A percentile compares a stretch with the other conserved stretches of the same genome.
These are phyloP conservation scores for Drosophila santomea DNA, from an alignment of 1,140 invertebrate species.

Conservation along the genomic window DNA sequence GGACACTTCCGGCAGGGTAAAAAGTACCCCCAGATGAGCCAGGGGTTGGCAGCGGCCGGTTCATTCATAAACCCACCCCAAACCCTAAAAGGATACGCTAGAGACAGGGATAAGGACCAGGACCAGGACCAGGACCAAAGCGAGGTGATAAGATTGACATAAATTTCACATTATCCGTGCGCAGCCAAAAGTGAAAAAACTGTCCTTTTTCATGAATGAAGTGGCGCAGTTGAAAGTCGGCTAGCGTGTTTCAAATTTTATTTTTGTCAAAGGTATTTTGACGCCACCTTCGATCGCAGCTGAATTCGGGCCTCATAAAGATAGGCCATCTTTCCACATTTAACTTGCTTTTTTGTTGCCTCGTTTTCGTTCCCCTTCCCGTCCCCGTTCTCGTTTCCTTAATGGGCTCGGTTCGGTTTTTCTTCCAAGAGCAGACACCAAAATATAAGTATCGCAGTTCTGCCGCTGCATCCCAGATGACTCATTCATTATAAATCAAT, in stretches of 20 bases:
- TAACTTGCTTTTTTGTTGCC: conserved; percentile 37
- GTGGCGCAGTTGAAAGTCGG: conserved; percentile 26
- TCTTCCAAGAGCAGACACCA: conserved; percentile 11
- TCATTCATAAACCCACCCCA: conserved; percentile 68
- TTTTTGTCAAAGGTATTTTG: conserved; percentile 70
- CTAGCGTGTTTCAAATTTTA: conserved; percentile 23
- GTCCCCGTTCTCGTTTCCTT: conserved; percentile 32
- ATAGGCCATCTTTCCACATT: conserved; percentile 79
- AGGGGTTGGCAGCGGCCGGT: conserved; percentile 42
- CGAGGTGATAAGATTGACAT: conserved; percentile 78
- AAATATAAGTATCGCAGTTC: conserved; percentile 44
- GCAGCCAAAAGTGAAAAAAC: conserved; percentile 2
- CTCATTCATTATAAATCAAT: conserved; percentile 80
- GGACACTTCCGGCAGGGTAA: conserved; percentile 48
- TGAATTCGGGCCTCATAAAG: conserved; percentile 72
- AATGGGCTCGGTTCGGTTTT: conserved; percentile 43
- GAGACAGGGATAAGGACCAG: conserved; percentile 7
- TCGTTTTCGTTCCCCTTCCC: conserved; percentile 14
- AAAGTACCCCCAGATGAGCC: conserved; percentile 33
- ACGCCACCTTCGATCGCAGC: conserved; percentile 70
- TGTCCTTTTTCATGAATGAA: conserved; percentile 72
- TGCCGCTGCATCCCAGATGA: conserved; percentile 57
- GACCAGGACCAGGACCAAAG: conserved; percentile 21
- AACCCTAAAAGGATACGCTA: conserved; percentile 38
- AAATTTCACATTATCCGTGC: conserved; percentile 72